Conservation (phyloP, 2,113 vertebrate species). For the Sterrhoptilus dennistouni region DNA sequence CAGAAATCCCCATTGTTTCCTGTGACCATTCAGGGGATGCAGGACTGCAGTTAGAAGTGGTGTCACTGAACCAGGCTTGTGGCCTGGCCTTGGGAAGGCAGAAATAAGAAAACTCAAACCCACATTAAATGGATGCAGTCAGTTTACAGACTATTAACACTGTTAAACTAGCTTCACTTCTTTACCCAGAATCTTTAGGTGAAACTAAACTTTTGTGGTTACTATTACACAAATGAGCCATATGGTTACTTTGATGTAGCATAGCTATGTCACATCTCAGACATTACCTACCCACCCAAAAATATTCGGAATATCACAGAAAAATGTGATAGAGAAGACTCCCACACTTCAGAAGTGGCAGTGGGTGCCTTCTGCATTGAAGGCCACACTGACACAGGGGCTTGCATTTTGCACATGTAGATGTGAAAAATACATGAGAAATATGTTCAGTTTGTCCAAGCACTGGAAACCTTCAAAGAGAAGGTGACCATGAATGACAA, state of each 20-base stretch:
- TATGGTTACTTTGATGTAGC: not conserved
- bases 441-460: not conserved
- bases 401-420: not conserved
- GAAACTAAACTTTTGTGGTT: not conserved
- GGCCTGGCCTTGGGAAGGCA: not conserved
- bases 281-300: not conserved
- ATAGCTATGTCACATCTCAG: not conserved
- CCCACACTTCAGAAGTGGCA: not conserved
- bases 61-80: accelerated
- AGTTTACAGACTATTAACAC: not conserved
- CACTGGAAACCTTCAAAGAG: not conserved
- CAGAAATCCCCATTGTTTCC: not conserved
- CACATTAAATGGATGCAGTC: not conserved
- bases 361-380: not conserved
- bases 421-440: not conserved
- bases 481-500: not conserved
- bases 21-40: not conserved
- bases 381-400: not conserved
- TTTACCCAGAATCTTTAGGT: not conserved
- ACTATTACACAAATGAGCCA: not conserved
- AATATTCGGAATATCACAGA: not conserved
- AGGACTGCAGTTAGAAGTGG: not conserved
- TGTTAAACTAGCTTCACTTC: not conserved
- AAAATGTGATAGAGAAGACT: not conserved
- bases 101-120: not conserved